Base-by-base conservation (phyloP, 2,888 invertebrate species). In the Eupeodes luniger region DNA sequence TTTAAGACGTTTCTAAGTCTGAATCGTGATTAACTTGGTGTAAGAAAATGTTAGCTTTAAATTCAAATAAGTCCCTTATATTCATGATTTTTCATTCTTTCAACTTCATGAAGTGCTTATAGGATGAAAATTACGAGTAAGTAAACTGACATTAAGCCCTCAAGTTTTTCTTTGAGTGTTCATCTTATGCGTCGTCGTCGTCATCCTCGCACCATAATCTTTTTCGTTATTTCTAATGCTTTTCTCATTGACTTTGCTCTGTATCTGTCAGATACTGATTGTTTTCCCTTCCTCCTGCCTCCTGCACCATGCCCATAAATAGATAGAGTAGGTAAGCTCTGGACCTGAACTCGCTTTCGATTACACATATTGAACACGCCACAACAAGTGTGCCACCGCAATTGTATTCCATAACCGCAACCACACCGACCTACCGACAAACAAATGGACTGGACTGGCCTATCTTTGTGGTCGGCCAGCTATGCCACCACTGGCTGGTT, bases 341-440 rank as follows among this genome's bases (percentile, higher is more conserved):
- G 51, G 34, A 70, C 12, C 70, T 44, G 55, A 70, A 70, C 72
- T 78, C 59, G 47, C 62, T 77, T 81, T 64, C 67, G 85, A 85
- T 85, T 88, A 85, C 81, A 88, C 78, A 85, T 69, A 77, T 75
- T 66, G 77, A 78, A 78, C 85, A 78, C 74, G 78, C 74, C 78
- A 78, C 81, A 81, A 78, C 88, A 88, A 88, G 81, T 81, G 85
- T 85, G 88, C 85, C 85, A 88, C 67, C 66, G 51, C 51, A 53
- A 72, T 55, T 55, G 55, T 59, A 36, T 36, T 36, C 70, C 70
- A 19, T 14, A 66, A 55, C 55, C 40, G n/a, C 53, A 70, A 67
- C 51, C 36, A 9, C n/a, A 55, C 44, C 36, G 19, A 47, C 44
- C 66, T 7, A 47, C 40, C 57, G 27, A 70, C 11, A 16, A 62